Evolutionary conservation across 2,888 invertebrate species (phyloP), one percentile per base, ranked within the genome.

Genomic region (Temnothorax ravouxi): DNA sequence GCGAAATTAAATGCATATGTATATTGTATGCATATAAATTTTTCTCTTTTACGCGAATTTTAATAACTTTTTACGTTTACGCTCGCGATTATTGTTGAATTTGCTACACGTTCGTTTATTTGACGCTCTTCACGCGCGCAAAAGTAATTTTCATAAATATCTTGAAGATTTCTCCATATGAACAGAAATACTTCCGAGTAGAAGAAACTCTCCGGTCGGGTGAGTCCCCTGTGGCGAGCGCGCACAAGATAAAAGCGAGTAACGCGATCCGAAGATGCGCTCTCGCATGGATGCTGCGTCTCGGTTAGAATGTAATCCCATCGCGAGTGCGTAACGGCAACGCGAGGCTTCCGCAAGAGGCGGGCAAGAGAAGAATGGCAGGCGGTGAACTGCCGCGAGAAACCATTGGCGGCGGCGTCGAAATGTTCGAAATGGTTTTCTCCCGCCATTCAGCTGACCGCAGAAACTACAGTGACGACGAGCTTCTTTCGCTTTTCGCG

Each of bases 241-340:
- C 34, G 54, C 38, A 2, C 38, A 4, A 50, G 44, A 21, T 69
- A 59, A 29, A 54, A n/a, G 44, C 67, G 34, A 69, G 79, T 69
- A 59, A 69, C 79, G 69, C 59, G 59, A 80, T 71, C 34, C 79
- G 38, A 80, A 80, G 67, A 56, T 44, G 82, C 76, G 62, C 56
- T 77, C 44, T 81, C 83, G 38, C 29, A 34, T n/a, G 75, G 61
- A 76, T 86, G 79, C 61, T 69, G 83, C 75, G 64, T 81, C 69
- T 71, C 75, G 59, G 62, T 82, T 76, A 62, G 87, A 76, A 87
- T 84, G 81, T 83, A 89, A 88, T 86, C 85, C 84, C 85, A 82
- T 77, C 85, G 77, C 74, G 66, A 81, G 81, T 69, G 56, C 75
- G 64, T 13, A 44, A 34, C n/a, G 59, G 64, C 38, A 52, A 25